Percentiles rank a stretch among this genome's conserved stretches.
Evolutionary conservation across 2,113 vertebrate genomes (phyloP).

Genomic region (Sander vitreus): DNA sequence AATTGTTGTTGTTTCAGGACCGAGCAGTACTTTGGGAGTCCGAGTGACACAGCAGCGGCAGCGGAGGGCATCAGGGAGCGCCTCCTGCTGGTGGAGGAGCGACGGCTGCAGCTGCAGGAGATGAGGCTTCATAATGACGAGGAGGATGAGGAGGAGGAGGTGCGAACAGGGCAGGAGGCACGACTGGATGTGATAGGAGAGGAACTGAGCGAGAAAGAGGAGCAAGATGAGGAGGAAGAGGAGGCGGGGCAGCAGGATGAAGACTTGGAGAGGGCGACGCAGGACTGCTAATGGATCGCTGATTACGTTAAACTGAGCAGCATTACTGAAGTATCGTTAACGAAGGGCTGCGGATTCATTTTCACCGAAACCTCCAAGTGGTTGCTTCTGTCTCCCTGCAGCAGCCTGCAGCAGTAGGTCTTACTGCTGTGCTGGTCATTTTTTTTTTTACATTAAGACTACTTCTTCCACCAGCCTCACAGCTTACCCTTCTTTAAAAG

Average conservation of each 20-base stretch:
- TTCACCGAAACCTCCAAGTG: conserved; percentile 2
- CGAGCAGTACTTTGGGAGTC: conserved; percentile 96
- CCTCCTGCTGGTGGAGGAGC: conserved; percentile 94
- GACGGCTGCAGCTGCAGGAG: conserved; percentile 85
- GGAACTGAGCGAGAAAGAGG: conserved; percentile 81
- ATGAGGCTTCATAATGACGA: conserved; percentile 23
- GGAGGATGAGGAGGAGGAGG: conserved; percentile 25
- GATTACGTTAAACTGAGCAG: conserved; percentile 24
- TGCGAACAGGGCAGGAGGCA: conserved; percentile 59
- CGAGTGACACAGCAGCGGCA: conserved; percentile 92
- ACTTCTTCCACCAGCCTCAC: conserved; percentile 51
- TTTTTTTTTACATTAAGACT: conserved; percentile 30
- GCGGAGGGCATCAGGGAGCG: conserved; percentile 94
- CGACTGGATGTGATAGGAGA: conserved; percentile 86
- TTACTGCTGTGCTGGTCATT: neutral
- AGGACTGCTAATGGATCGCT: conserved; percentile 67
- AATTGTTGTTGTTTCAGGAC: conserved; percentile 80
- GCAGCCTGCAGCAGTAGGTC: conserved; percentile 14
- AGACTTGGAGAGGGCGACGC: conserved; percentile 65
- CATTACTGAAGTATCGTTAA: conserved; percentile 46
- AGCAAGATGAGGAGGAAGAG: conserved; percentile 70
- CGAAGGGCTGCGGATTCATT: conserved; percentile 41
- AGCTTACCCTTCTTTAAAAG: conserved; percentile 4
- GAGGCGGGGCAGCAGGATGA: conserved; percentile 45
- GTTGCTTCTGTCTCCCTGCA: conserved; percentile 19